A percentile compares a stretch with the other conserved stretches of the same genome.
These are phyloP conservation scores for Tetragonisca angustula DNA, from an alignment of 2,888 invertebrate species.

Conservation along the genomic window DNA sequence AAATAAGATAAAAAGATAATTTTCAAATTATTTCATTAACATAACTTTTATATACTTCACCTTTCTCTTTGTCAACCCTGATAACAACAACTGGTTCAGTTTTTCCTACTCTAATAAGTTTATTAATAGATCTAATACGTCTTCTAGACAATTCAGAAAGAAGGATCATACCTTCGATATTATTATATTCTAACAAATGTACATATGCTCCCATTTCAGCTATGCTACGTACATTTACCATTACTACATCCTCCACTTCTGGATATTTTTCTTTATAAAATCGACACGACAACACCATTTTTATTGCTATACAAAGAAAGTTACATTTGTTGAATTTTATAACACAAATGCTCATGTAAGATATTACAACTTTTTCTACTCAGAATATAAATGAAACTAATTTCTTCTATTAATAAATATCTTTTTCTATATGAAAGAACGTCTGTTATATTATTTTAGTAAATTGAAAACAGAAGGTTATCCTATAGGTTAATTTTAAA, in stretches of 20 bases:
- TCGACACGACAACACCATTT: conserved; percentile 96
- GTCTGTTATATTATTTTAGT: conserved; percentile 9
- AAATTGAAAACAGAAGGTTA: conserved; percentile 40
- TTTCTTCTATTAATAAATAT: neutral
- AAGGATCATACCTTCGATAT: conserved; percentile 99
- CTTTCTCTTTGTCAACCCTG: conserved; percentile 99
- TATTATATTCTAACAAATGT: conserved; percentile 98
- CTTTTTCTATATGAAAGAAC: neutral
- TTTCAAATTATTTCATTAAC: neutral
- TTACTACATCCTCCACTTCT: conserved; percentile 99
- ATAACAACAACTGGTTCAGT: conserved; percentile 99
- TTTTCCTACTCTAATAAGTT: conserved; percentile 98
- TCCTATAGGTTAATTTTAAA: conserved; percentile 48
- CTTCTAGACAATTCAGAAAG: conserved; percentile 98
- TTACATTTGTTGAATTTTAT: neutral
- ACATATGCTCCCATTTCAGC: conserved; percentile 99
- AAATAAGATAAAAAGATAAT: neutral
- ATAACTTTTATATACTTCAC: conserved; percentile 83
- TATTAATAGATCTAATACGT: conserved; percentile 99
- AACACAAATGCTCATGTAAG: neutral
- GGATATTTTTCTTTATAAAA: conserved; percentile 99
- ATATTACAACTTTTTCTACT: neutral
- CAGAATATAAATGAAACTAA: neutral
- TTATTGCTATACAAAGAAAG: conserved; percentile 62
- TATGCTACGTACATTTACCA: conserved; percentile 99